Conservation (phyloP, 2,888 invertebrate species). For the Biston stratarius region DNA sequence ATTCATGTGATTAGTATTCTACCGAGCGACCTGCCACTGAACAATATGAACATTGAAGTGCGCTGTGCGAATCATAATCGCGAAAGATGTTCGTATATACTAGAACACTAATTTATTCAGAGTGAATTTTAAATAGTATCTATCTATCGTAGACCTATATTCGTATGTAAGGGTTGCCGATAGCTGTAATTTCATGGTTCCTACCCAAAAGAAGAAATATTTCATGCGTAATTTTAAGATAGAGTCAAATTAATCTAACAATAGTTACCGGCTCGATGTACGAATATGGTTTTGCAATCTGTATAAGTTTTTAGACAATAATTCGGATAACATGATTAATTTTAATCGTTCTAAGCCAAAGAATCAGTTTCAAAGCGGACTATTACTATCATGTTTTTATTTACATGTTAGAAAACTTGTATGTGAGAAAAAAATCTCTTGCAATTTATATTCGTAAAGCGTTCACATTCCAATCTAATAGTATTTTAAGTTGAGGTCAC, state of each 20-base stretch:
- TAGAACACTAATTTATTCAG: slow-evolving; percentile 42
- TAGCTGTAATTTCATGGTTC: slow-evolving; percentile 79
- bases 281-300: slow-evolving; percentile 17
- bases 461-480: slow-evolving; percentile 8
- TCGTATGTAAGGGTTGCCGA: slow-evolving; percentile 63
- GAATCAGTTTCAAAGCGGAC: slow-evolving; percentile 18
- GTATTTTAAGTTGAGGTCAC: not conserved
- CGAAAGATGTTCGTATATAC: not conserved
- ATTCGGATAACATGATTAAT: slow-evolving; percentile 17
- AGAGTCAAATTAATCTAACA: slow-evolving; percentile 59
- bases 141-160: slow-evolving; percentile 53
- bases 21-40: slow-evolving; percentile 20
- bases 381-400: not conserved
- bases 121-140: slow-evolving; percentile 63
- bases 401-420: not conserved
- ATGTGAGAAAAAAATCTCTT: not conserved
- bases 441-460: not conserved
- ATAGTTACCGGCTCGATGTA: slow-evolving; percentile 69
- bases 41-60: slow-evolving; percentile 28
- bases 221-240: slow-evolving; percentile 65
- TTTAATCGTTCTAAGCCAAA: slow-evolving; percentile 29
- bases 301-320: slow-evolving; percentile 3
- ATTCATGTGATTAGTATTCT: not conserved
- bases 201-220: slow-evolving; percentile 76
- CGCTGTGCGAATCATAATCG: slow-evolving; percentile 17